These are phyloP conservation scores for Amblyteles armatorius DNA, from an alignment of 2,888 invertebrate genomes.

Conservation along the genomic window DNA sequence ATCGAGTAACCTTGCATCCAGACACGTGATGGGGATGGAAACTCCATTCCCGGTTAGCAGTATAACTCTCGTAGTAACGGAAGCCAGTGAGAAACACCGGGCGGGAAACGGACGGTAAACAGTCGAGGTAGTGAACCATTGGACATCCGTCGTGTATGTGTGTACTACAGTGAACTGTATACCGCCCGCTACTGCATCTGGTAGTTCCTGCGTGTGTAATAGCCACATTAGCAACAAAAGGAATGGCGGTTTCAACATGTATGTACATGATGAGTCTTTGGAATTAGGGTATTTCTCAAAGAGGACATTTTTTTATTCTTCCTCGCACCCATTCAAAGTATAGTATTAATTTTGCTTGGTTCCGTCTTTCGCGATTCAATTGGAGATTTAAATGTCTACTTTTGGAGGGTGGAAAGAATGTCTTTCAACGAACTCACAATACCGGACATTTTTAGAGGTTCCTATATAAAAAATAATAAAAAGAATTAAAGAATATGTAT, in stretches of 20 bases:
- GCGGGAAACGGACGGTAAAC: conserved; percentile 65
- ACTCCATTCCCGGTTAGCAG: conserved; percentile 6
- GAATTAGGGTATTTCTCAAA: too few relatives aligned
- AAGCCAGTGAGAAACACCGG: conserved; percentile 30
- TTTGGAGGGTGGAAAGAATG: too few relatives aligned
- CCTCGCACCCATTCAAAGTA: too few relatives aligned
- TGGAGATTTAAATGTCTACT: too few relatives aligned
- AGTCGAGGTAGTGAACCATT: conserved; percentile 79
- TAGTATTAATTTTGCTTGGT: too few relatives aligned
- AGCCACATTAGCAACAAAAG: conserved; percentile 12
- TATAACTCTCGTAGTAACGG: conserved; percentile 3
- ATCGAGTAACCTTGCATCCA: background rate
- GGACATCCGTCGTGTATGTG: conserved; percentile 81
- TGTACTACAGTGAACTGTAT: conserved; percentile 61
- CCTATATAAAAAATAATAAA: too few relatives aligned
- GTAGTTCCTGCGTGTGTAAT: conserved; percentile 1
- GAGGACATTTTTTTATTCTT: too few relatives aligned
- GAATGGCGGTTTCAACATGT: background rate
- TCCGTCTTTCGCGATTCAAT: too few relatives aligned
- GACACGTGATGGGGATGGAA: conserved; percentile 7
- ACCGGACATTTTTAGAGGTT: too few relatives aligned
- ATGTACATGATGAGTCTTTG: background rate
- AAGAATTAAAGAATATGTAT: too few relatives aligned
- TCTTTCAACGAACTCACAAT: too few relatives aligned
- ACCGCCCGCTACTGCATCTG: background rate